Percentiles rank a stretch among this genome's conserved stretches.
Conservation (phyloP, 2,888 invertebrate genomes). For the Andrena praecox region DNA sequence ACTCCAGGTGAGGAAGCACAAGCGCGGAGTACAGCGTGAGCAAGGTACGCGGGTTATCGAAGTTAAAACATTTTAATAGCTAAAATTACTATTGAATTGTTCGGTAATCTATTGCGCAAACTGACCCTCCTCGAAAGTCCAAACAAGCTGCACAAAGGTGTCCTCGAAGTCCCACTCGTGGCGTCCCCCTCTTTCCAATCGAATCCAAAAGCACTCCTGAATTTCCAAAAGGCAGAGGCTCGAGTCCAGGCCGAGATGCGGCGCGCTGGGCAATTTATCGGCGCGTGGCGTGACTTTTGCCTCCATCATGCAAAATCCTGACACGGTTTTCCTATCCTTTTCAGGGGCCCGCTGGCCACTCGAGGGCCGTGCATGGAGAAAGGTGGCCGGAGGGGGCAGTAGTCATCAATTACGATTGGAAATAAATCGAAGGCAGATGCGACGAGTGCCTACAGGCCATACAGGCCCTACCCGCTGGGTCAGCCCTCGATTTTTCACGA, state of each 20-base stretch:
- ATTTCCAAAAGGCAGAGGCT: neutral
- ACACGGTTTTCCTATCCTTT: slow-evolving; percentile 43
- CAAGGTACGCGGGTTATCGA: too few relatives aligned
- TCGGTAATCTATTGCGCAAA: neutral
- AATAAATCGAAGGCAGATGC: slow-evolving; percentile 84
- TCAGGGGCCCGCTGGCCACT: slow-evolving; percentile 66
- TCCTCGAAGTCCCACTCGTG: neutral
- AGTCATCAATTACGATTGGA: slow-evolving; percentile 83
- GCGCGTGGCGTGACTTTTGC: slow-evolving; percentile 45
- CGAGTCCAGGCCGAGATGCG: neutral
- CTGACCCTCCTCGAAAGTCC: neutral
- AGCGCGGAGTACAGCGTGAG: too few relatives aligned
- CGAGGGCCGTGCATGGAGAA: slow-evolving; percentile 61
- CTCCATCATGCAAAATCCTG: slow-evolving; percentile 67
- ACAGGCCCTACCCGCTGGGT: slow-evolving; percentile 75
- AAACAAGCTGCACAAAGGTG: slow-evolving; percentile 1
- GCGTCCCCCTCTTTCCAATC: neutral
- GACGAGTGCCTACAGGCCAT: slow-evolving; percentile 77
- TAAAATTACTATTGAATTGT: neutral
- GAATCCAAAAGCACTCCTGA: neutral
- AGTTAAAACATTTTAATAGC: too few relatives aligned
- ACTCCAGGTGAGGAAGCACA: too few relatives aligned
- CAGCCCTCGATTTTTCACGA: slow-evolving; percentile 62
- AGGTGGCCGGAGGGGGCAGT: slow-evolving; percentile 62
- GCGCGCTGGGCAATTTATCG: slow-evolving; percentile 46